Evolutionary conservation across 2,113 vertebrate genomes (phyloP).

Genomic region (Peromyscus maniculatus): DNA sequence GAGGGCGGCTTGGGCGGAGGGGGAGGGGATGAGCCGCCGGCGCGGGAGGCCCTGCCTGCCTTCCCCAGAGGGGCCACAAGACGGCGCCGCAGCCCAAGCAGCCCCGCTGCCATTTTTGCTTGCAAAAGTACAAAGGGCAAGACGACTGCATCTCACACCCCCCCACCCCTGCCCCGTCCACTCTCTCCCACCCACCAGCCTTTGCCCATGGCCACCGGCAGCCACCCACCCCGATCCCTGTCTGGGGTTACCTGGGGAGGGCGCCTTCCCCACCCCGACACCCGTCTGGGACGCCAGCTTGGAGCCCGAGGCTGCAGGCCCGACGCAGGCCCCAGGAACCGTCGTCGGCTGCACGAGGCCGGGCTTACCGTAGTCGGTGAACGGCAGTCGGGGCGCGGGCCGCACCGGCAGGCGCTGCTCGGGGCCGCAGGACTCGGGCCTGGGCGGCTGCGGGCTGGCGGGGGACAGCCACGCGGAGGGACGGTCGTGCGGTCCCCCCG

Average conservation of each 20-base stretch:
- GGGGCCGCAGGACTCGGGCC: background rate
- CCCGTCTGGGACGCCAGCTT: background rate
- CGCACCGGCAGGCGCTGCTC: background rate
- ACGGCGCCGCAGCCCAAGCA: accelerated
- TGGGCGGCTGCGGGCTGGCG: background rate
- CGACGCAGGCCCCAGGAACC: accelerated
- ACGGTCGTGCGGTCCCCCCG: background rate
- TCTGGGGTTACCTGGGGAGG: background rate
- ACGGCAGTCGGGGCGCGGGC: background rate
- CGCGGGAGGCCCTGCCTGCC: no score
- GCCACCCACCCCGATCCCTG: background rate
- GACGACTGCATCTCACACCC: background rate
- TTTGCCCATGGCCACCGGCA: background rate
- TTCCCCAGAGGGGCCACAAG: background rate
- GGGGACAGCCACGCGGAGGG: background rate
- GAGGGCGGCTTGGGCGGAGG: no score
- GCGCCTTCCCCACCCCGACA: background rate
- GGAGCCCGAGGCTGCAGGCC: background rate
- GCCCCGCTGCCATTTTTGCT: conserved; percentile 54
- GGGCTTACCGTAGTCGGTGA: conserved; percentile 70
- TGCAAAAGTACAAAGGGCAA: background rate
- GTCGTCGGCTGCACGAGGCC: background rate
- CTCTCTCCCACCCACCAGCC: background rate
- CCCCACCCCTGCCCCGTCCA: no score
- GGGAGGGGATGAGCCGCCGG: background rate